Evolutionary conservation across 2,888 invertebrate species (phyloP), one percentile per base, ranked within the genome.

Genomic region (Tiliacea citrago): DNA sequence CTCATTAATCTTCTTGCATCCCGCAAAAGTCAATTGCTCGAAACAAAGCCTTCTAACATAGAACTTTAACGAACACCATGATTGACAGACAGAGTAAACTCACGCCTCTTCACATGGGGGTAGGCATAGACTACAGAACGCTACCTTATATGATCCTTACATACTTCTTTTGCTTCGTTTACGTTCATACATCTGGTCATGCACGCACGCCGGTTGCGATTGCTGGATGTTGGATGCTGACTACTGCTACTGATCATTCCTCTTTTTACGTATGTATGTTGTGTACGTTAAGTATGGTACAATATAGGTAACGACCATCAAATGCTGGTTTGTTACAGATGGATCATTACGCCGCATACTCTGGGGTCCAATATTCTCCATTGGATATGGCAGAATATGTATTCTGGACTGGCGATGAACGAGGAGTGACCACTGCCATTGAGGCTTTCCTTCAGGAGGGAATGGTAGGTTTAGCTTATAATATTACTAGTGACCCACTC

Each of bases 361-460:
- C 96, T 12, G 97, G 97, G 68, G 97, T 97, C 5, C 98, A 98
- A 88, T 98, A 98, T 89, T 97, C 98, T 0, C 98, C 98, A 0
- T 95, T 98, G 70, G 98, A 98, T 88, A 98, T 98, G 97, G 98
- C 98, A 0, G 98, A 98, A 90, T 98, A 98, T 87, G 97, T 98
- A 5, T 98, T 98, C 92, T 98, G 98, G 97, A 98, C 98, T 0
- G 98, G 98, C 0, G 98, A 98, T 90, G 98, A 98, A 90, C 97
- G 97, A 69, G 98, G 98, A 10, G 98, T 98, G 1, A 98, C 98
- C 0, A 93, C 97, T 10, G 98, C 98, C 18, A 97, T 98, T 39
- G 98, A 98, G 90, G 98, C 98, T 85, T 98, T 98, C 88, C 96
- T 98, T 29, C 97, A 98, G 87, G 98, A 98, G 87, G 98, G 98